These are phyloP conservation scores for Drosophila willistoni DNA, from an alignment of 1,140 invertebrate species.

Conservation along the genomic window DNA sequence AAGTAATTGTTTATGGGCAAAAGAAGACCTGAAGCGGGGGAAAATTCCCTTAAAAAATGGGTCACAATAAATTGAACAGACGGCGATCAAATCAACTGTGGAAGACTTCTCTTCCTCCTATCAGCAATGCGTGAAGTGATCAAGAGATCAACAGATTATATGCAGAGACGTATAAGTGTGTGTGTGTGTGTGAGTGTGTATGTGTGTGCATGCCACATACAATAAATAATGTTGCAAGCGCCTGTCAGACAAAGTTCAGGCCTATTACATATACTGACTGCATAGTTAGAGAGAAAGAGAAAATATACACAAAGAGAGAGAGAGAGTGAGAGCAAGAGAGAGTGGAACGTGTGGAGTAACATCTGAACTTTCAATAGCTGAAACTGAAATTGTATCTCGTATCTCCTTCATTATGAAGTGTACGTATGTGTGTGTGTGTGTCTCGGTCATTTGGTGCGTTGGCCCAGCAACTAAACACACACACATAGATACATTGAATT, in stretches of 20 bases:
- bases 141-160: constrained; percentile 30
- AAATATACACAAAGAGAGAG: neutral
- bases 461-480: constrained; percentile 40
- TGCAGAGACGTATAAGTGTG: constrained; percentile 21
- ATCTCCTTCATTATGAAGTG: neutral
- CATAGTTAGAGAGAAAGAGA: neutral
- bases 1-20: neutral
- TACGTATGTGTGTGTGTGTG: neutral
- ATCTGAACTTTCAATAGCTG: constrained; percentile 54
- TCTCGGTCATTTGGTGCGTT: constrained; percentile 51
- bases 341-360: constrained; percentile 1
- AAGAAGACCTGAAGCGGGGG: neutral
- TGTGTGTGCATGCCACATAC: neutral
- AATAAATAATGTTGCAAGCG: constrained; percentile 37
- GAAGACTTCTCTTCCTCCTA: constrained; percentile 3
- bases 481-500: neutral
- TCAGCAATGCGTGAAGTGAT: constrained; percentile 3
- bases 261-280: neutral
- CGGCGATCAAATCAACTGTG: neutral
- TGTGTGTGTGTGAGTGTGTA: too few relatives aligned
- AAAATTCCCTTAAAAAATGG: constrained; percentile 20
- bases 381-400: constrained; percentile 44
- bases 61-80: constrained; percentile 22
- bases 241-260: constrained; percentile 9
- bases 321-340: neutral